These are phyloP conservation scores for Ischnus inquisitorius DNA, from an alignment of 2,888 invertebrate species.

Conservation along the genomic window DNA sequence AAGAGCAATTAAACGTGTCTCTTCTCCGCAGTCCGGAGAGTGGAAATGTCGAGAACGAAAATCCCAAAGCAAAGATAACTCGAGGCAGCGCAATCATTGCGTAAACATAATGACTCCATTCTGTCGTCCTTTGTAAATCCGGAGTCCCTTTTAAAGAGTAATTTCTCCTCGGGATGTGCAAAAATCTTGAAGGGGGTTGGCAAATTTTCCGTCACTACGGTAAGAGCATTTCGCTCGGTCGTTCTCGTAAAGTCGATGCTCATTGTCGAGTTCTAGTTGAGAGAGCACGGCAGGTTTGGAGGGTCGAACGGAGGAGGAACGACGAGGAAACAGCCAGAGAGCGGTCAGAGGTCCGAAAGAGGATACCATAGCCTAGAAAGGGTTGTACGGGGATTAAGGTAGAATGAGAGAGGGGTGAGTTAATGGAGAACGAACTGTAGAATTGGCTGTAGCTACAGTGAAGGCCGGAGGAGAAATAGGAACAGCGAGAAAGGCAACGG, in stretches of 20 bases:
- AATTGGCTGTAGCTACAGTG: constrained; percentile 64
- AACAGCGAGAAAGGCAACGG: constrained; percentile 55
- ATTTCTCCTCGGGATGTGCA: not conserved
- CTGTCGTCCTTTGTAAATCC: too few species aligned
- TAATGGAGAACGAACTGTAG: constrained; percentile 73
- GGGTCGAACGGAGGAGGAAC: constrained; percentile 35
- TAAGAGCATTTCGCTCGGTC: constrained; percentile 72
- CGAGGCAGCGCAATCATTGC: too few species aligned
- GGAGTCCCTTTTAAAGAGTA: not conserved
- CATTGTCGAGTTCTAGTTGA: constrained; percentile 73
- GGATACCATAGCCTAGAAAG: constrained; percentile 60
- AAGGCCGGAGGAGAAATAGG: constrained; percentile 66
- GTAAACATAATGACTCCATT: too few species aligned
- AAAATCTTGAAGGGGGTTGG: not conserved
- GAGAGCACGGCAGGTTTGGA: constrained; percentile 13
- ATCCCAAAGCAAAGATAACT: too few species aligned
- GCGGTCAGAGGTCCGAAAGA: constrained; percentile 67
- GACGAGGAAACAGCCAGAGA: constrained; percentile 37
- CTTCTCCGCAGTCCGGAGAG: too few species aligned
- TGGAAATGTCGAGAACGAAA: too few species aligned
- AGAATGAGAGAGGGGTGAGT: constrained; percentile 59
- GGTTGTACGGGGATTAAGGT: constrained; percentile 37
- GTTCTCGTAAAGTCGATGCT: constrained; percentile 80
- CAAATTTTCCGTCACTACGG: not conserved
- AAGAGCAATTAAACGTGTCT: too few species aligned